Conservation (phyloP, 2,888 invertebrate genomes). For the Idaea dimidiata region DNA sequence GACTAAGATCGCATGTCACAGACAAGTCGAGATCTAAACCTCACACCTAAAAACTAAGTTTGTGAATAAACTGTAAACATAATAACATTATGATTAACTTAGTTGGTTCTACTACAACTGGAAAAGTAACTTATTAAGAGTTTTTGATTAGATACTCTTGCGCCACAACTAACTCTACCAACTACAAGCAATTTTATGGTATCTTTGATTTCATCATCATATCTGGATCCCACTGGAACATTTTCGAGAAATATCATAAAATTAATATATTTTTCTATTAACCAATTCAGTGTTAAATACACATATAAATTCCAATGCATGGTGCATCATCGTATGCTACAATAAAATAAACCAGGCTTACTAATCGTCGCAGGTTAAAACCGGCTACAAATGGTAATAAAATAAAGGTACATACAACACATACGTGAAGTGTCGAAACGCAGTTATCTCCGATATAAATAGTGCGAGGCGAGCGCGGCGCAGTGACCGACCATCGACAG, state of each 20-base stretch:
- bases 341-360: slow-evolving; percentile 67
- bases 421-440: slow-evolving; percentile 72
- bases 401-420: slow-evolving; percentile 65
- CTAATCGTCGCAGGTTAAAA: slow-evolving; percentile 73
- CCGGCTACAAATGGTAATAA: slow-evolving; percentile 78
- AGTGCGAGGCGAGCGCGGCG: slow-evolving; percentile 69
- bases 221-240: background rate
- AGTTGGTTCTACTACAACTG: background rate
- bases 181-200: background rate
- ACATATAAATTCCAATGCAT: slow-evolving; percentile 43
- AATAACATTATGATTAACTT: no score
- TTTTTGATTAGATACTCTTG: background rate
- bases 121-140: background rate
- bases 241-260: background rate
- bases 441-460: slow-evolving; percentile 76
- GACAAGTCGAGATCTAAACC: no score
- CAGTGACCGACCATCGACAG: slow-evolving; percentile 77
- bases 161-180: background rate
- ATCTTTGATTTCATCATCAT: background rate
- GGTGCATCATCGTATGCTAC: slow-evolving; percentile 61
- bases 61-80: no score
- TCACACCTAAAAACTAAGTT: no score
- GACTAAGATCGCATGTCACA: no score
- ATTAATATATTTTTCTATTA: slow-evolving; percentile 4
- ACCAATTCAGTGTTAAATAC: slow-evolving; percentile 24